A percentile compares a stretch with the other conserved stretches of the same genome.
These are phyloP conservation scores for Engystomops pustulosus DNA, from an alignment of 2,113 vertebrate genomes.

Conservation along the genomic window DNA sequence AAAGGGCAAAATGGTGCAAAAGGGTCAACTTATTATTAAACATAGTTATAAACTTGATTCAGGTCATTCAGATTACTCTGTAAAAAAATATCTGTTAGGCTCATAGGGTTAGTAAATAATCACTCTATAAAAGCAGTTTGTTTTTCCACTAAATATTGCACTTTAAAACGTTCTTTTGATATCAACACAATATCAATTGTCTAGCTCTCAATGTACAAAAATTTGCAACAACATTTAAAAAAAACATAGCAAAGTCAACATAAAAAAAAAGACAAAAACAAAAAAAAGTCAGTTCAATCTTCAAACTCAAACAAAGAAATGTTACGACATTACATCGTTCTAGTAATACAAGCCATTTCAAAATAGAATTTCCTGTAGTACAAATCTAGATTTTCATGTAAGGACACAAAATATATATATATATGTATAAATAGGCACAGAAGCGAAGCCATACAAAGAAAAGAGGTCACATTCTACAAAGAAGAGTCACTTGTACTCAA, in stretches of 20 bases:
- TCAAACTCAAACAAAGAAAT: constrained; percentile 24
- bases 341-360: constrained; percentile 46
- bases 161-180: constrained; percentile 13
- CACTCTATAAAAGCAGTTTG: constrained; percentile 46
- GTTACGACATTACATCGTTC: constrained; percentile 39
- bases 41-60: neutral
- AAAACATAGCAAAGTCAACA: constrained; percentile 27
- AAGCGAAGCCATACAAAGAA: constrained; percentile 64
- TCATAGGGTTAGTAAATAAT: constrained; percentile 33
- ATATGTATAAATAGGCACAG: constrained; percentile 70
- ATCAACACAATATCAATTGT: constrained; percentile 23
- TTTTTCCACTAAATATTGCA: constrained; percentile 53
- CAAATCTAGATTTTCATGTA: constrained; percentile 49
- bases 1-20: neutral
- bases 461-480: constrained; percentile 42
- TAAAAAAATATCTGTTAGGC: constrained; percentile 67
- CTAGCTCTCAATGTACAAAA: constrained; percentile 27
- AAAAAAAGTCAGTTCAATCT: constrained; percentile 4
- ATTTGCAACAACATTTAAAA: constrained; percentile 40
- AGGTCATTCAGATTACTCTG: constrained; percentile 55
- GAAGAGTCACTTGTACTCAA: constrained; percentile 15
- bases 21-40: neutral
- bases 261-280: neutral
- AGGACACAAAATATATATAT: constrained; percentile 57
- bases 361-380: constrained; percentile 56